Evolutionary conservation across 2,797 vertebrate genomes (phyloP).

Genomic region (Podarcis siculus): DNA sequence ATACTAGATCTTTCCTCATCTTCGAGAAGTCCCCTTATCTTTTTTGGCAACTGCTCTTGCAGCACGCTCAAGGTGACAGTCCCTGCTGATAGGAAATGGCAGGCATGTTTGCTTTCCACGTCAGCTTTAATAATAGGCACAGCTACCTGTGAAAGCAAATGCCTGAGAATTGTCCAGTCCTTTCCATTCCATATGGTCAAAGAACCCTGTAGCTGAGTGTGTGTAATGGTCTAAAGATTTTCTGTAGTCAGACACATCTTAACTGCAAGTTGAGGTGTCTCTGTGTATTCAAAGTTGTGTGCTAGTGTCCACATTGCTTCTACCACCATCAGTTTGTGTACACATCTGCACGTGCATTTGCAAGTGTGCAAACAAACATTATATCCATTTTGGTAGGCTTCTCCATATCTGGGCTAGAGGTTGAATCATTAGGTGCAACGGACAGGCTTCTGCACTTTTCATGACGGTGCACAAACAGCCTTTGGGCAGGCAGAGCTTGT

Average conservation of each 20-base stretch:
- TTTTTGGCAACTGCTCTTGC: background rate
- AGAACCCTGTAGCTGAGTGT: background rate
- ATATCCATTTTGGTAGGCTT: no score
- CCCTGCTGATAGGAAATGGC: background rate
- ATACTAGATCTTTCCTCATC: background rate
- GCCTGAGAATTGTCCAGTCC: background rate
- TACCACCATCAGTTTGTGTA: background rate
- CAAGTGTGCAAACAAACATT: background rate
- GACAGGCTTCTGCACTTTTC: no score
- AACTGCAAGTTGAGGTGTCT: no score
- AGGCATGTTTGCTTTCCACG: conserved; percentile 20
- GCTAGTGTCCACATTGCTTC: background rate
- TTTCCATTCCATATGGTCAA: background rate
- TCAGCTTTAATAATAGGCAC: conserved; percentile 1
- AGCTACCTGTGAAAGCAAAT: background rate
- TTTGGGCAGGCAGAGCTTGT: background rate
- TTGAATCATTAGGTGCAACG: no score
- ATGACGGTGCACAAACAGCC: no score
- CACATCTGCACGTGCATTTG: background rate
- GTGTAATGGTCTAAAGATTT: background rate
- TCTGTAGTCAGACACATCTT: background rate
- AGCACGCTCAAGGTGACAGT: background rate
- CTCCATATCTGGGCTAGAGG: no score
- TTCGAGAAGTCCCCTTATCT: background rate
- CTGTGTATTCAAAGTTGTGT: background rate